A percentile compares a stretch with the other conserved stretches of the same genome.
These are phyloP conservation scores for Chiloscyllium plagiosum DNA, from an alignment of 2,113 vertebrate genomes.

Conservation along the genomic window DNA sequence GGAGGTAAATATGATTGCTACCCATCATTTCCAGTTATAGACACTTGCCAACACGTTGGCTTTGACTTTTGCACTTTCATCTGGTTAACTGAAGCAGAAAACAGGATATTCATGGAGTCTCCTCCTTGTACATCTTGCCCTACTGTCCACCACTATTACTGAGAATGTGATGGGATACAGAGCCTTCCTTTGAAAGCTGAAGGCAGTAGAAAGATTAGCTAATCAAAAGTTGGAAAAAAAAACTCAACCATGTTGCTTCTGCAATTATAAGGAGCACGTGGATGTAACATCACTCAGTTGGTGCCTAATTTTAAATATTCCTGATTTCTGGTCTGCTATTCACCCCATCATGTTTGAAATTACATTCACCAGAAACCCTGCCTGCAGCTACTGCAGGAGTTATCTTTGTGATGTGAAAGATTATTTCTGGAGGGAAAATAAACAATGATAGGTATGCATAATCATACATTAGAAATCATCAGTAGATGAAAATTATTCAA, in stretches of 20 bases:
- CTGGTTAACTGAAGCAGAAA: neutral
- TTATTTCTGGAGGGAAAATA: neutral
- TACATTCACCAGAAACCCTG: neutral
- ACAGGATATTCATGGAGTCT: neutral
- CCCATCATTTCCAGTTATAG: neutral
- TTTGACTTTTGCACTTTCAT: neutral
- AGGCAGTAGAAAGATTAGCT: neutral
- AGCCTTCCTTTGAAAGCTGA: neutral
- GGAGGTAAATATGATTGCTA: neutral
- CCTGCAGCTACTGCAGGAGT: neutral
- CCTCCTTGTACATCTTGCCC: neutral
- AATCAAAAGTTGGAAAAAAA: neutral
- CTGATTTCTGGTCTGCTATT: neutral
- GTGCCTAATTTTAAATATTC: neutral
- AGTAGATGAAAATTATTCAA: neutral
- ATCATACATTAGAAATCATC: neutral
- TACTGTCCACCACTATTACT: neutral
- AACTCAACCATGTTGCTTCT: neutral
- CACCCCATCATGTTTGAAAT: neutral
- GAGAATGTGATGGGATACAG: neutral
- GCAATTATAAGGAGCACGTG: neutral
- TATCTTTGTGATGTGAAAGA: neutral
- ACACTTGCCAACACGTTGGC: too few species aligned
- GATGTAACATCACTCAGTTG: neutral
- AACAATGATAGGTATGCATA: too few species aligned